phyloP scores from a whole-genome alignment of 2,888 invertebrate species.

The Agrochola circellaris region DNA sequence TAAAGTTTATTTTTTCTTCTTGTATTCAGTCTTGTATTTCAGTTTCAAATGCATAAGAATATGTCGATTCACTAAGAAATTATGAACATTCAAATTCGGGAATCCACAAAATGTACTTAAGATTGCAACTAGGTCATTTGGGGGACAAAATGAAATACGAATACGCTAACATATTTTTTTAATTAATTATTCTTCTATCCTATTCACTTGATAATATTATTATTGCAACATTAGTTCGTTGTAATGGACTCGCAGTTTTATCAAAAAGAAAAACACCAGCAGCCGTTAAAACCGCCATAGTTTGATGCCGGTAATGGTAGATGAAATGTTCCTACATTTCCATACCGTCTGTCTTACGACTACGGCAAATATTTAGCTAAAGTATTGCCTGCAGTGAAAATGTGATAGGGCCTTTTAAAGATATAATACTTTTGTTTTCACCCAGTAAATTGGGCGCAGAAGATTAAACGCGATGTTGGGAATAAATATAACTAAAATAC shows the following conservation, averaged over 20 bases:
- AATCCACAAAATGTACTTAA: neutral
- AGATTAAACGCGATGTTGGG: neutral
- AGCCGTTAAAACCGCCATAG: neutral
- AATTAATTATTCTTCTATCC: neutral
- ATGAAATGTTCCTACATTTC: conserved; percentile 45
- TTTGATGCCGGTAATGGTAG: conserved; percentile 13
- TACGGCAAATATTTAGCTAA: conserved; percentile 17
- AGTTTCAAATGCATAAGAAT: neutral
- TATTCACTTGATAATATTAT: neutral
- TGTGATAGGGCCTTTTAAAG: neutral
- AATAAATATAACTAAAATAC: neutral
- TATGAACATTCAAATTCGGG: neutral
- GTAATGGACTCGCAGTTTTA: neutral
- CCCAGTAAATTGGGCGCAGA: neutral
- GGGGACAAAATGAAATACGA: neutral
- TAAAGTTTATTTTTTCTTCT: neutral
- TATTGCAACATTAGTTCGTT: neutral
- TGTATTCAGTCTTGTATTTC: neutral
- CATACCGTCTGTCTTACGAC: conserved; percentile 32
- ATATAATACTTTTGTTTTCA: conserved; percentile 4
- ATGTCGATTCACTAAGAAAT: neutral
- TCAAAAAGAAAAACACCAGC: neutral
- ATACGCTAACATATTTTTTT: neutral
- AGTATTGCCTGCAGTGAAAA: conserved; percentile 7
- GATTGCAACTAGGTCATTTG: neutral